A percentile compares a stretch with the other conserved stretches of the same genome.
These are phyloP conservation scores for Dromiciops gliroides DNA, from an alignment of 2,113 vertebrate species.

Conservation along the genomic window DNA sequence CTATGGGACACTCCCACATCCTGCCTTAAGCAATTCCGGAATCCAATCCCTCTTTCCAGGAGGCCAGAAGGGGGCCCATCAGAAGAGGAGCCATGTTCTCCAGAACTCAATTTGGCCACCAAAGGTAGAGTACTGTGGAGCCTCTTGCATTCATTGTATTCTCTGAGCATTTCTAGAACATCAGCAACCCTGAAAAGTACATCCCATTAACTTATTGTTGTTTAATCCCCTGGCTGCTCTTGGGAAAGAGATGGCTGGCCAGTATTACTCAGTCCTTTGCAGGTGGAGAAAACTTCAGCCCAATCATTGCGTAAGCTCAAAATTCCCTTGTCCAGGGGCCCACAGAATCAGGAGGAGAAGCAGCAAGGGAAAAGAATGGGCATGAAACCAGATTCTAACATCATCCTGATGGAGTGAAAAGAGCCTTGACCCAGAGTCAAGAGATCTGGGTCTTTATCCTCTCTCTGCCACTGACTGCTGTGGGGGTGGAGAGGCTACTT, in stretches of 20 bases:
- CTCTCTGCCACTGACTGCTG: too few relatives aligned
- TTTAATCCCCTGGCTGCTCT: background rate
- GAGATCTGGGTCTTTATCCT: background rate
- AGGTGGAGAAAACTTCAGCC: background rate
- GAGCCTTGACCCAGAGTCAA: background rate
- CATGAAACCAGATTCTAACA: background rate
- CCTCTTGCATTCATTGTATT: background rate
- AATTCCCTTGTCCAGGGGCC: too few relatives aligned
- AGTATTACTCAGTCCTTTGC: background rate
- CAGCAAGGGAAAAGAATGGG: too few relatives aligned
- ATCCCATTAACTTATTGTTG: background rate
- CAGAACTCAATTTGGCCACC: background rate
- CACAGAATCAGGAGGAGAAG: background rate
- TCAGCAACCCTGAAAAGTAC: background rate
- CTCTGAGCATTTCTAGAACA: background rate
- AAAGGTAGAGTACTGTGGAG: background rate
- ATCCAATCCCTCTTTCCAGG: slow-evolving; percentile 27
- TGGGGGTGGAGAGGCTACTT: background rate
- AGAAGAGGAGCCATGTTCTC: background rate
- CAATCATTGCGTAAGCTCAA: background rate
- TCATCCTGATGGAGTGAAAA: background rate
- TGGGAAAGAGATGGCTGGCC: background rate
- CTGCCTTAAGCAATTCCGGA: slow-evolving; percentile 56
- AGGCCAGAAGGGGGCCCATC: slow-evolving; percentile 45
- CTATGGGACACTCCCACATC: slow-evolving; percentile 43